Evolutionary conservation across 2,888 invertebrate species (phyloP).

Genomic region (Ochropleura leucogaster): DNA sequence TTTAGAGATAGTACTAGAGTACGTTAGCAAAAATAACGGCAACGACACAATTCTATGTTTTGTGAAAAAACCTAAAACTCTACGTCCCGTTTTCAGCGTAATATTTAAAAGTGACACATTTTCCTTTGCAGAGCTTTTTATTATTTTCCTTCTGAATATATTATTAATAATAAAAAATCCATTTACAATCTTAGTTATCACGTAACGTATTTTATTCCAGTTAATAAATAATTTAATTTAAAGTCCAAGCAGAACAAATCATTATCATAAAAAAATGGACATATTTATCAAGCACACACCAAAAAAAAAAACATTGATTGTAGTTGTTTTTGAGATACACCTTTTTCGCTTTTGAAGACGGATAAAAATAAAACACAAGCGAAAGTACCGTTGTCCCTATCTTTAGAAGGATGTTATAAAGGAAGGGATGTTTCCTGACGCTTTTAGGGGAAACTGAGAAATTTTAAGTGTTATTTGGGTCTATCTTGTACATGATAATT

Average conservation of each 20-base stretch:
- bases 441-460: neutral
- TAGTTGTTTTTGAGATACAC: neutral
- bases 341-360: neutral
- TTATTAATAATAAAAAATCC: neutral
- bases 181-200: neutral
- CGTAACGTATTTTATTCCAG: neutral
- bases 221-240: neutral
- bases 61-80: too few species aligned
- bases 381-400: neutral
- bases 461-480: neutral
- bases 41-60: neutral
- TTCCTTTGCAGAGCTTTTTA: neutral
- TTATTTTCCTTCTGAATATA: neutral
- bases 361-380: constrained; percentile 31
- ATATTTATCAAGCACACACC: neutral
- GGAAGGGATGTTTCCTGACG: constrained; percentile 10
- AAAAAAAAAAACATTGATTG: neutral
- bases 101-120: neutral
- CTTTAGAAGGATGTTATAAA: neutral
- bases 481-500: neutral
- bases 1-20: neutral
- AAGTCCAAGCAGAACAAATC: neutral
- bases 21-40: neutral
- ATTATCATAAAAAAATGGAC: neutral
- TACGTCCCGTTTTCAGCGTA: neutral